Evolutionary conservation across 2,113 vertebrate genomes (phyloP), one percentile per base, ranked within the genome.

Genomic region (Stegostoma tigrinum): DNA sequence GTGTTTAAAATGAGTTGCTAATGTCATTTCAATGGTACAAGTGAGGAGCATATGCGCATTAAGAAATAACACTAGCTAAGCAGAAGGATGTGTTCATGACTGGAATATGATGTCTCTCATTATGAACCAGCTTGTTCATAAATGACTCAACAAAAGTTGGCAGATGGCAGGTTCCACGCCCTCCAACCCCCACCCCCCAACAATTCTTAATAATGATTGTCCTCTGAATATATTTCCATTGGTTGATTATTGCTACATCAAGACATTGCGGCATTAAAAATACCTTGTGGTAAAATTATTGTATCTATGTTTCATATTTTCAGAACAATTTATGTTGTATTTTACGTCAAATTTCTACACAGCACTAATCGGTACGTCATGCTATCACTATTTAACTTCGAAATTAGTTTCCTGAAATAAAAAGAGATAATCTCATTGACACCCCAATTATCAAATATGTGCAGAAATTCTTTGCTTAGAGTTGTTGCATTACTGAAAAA

Each of bases 151-250:
- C 2, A 96, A 97, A 97, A 97, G 97, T 97, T 97, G 97, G 97
- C 98, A 98, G 97, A 98, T 98, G 98, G 97, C 97, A 97, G 97
- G 97, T 97, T 97, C 97, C 97, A 96, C 97, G 97, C 97, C 96
- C 96, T 75, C 96, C 66, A 95, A 70, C 42, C 94, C 19, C 96
- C 21, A 95, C 38, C 94, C 94, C 67, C 66, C n/a, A n/a, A 70
- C 93, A 95, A 95, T 95, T 95, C 67, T 72, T 72, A 34, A 75
- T 72, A 75, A 95, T 95, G 94, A 95, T 24, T 70, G 24, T 52
- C 45, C 93, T 95, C 67, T 45, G 38, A 95, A 70, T 95, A 48
- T 42, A 95, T 4, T 72, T 70, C 14, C 34, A 95, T 48, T 95
- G 64, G 23, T 10, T 95, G 45, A 27, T 95, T 45, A 30, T 72